Base-by-base conservation (phyloP, 2,888 invertebrate species). In the Luffia ferchaultella region DNA sequence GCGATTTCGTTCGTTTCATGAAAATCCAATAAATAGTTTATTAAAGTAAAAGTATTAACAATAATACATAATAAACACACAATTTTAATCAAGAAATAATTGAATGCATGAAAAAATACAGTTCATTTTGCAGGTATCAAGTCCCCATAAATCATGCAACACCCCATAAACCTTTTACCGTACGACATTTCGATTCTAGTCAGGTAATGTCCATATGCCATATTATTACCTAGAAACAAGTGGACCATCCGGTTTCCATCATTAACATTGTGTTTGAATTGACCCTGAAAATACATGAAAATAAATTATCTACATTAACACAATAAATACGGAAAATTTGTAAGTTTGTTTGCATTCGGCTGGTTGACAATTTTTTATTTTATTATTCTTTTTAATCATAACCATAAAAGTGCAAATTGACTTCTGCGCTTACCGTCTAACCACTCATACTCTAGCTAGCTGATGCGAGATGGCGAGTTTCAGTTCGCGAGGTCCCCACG, bases 201-300 rank as follows among this genome's bases (percentile, higher is more conserved):
- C 40, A 30, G 30, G 18, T 48, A 48, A 2, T 41, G 20, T 41
- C 48, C 48, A 41, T 48, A 48, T 5, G 40, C 2, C 18, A 48
- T 16, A 17, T 17, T 16, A 7, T 30, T 48, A 2, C 48, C 48
- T 2, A 41, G 3, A n/a, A 48, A 48, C 16, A 12, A 40, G 18
- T 48, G 48, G 5, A 18, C 20, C 18, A 41, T 16, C 16, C 40
- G 16, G 18, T 48, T 20, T 16, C 16, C 16, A 41, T 48, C 48
- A 2, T 12, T 9, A 9, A 48, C 16, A 40, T 41, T 48, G 5
- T 30, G 5, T 16, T 2, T 17, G 16, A 41, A 15, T 12, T 16
- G 5, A 5, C 48, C 48, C 48, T 48, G 48, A 48, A 48, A 48
- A 7, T 20, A 12, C 30, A 30, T 30, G 30, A 12, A 30, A 30